phyloP scores from a whole-genome alignment of 2,113 vertebrate species.

The Odontophorus gujanensis region DNA sequence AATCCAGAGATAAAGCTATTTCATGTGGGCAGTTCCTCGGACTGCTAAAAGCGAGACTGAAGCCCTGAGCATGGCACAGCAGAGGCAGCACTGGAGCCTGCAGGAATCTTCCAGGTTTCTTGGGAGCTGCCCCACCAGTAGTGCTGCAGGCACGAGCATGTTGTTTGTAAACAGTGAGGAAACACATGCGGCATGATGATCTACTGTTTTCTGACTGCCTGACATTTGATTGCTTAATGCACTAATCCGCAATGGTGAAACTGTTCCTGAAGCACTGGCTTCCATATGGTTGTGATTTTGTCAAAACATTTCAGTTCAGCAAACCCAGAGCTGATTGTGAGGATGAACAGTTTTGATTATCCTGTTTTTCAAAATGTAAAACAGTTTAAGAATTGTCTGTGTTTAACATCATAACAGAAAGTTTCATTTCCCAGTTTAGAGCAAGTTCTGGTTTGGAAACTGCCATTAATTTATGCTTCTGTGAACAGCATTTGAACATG shows the following conservation, averaged over 20 bases:
- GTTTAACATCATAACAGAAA: conserved; percentile 62
- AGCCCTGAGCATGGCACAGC: not conserved
- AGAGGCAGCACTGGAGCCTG: rapidly evolving
- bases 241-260: conserved; percentile 16
- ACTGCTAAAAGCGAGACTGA: not conserved
- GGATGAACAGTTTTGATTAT: conserved; percentile 60
- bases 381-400: conserved; percentile 49
- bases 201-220: conserved; percentile 41
- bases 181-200: not conserved
- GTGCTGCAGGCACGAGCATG: not conserved
- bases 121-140: not conserved
- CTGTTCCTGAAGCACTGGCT: not conserved
- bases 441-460: conserved; percentile 50
- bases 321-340: not conserved
- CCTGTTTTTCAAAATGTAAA: conserved; percentile 47
- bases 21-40: not conserved
- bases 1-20: not conserved
- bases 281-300: conserved; percentile 43
- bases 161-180: conserved; percentile 43
- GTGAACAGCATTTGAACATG: not conserved
- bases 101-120: not conserved
- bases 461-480: conserved; percentile 50
- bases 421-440: conserved; percentile 58
- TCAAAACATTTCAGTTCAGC: conserved; percentile 63
- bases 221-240: not conserved